Percentiles rank a stretch among this genome's conserved stretches.
Conservation (phyloP, 2,888 invertebrate species). For the Melanargia galathea region DNA sequence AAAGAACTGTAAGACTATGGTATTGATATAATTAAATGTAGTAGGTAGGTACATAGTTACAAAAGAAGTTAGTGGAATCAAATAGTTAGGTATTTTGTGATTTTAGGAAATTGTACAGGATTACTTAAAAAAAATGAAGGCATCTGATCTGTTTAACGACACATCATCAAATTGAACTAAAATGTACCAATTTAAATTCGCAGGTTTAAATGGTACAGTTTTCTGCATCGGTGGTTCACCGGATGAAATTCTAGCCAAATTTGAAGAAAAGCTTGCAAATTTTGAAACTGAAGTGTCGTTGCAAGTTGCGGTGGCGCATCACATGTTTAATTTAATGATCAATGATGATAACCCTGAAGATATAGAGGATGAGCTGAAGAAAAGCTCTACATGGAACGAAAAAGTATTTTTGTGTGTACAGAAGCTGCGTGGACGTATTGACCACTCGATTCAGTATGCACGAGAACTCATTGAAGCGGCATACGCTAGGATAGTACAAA, state of each 20-base stretch:
- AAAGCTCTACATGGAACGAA: constrained; percentile 47
- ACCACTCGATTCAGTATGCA: constrained; percentile 59
- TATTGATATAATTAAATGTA: too few relatives aligned
- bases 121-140: too few relatives aligned
- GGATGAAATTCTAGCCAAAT: constrained; percentile 46
- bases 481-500: constrained; percentile 46
- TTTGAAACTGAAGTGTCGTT: constrained; percentile 49
- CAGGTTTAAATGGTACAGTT: constrained; percentile 57
- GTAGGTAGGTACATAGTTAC: too few relatives aligned
- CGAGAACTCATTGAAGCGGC: constrained; percentile 51
- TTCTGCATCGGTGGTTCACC: constrained; percentile 59
- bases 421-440: constrained; percentile 50
- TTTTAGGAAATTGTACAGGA: too few relatives aligned
- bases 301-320: constrained; percentile 53
- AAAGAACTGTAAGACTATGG: background rate
- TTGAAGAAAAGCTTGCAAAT: constrained; percentile 48
- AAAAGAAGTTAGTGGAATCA: too few relatives aligned
- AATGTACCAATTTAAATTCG: constrained; percentile 15
- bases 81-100: too few relatives aligned
- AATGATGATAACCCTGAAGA: constrained; percentile 30
- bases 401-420: constrained; percentile 51
- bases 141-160: too few relatives aligned
- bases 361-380: constrained; percentile 37
- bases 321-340: constrained; percentile 56
- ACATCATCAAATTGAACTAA: background rate